phyloP scores from a whole-genome alignment of 2,797 vertebrate species.

The Bufotes viridis region DNA sequence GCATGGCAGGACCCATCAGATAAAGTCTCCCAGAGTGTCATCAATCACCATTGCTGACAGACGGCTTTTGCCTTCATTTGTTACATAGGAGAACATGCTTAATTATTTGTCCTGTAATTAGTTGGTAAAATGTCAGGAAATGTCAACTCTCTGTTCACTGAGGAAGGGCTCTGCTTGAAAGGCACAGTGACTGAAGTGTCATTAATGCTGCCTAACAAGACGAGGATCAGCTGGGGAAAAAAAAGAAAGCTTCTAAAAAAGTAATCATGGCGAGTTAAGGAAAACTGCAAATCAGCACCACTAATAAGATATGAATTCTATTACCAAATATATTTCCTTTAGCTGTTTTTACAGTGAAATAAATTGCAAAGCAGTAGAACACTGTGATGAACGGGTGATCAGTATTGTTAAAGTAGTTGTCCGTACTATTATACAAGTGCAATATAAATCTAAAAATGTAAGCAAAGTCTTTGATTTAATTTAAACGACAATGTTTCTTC shows the following conservation, averaged over 20 bases:
- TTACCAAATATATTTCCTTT: conserved; percentile 87
- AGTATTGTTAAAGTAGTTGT: neutral
- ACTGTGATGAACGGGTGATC: conserved; percentile 49
- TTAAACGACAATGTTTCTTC: neutral
- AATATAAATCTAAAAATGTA: neutral
- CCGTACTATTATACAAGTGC: neutral
- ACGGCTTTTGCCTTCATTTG: conserved; percentile 99
- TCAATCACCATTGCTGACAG: conserved; percentile 98
- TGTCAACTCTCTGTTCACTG: conserved; percentile 99
- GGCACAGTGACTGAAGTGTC: conserved; percentile 98
- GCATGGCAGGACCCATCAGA: conserved; percentile 99
- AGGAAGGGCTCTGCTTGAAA: conserved; percentile 98
- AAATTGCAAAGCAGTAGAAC: conserved; percentile 26
- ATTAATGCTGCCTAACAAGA: conserved; percentile 99
- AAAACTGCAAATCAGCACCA: conserved; percentile 86
- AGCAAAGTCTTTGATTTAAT: neutral
- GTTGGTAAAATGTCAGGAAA: conserved; percentile 99
- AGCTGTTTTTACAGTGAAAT: conserved; percentile 72
- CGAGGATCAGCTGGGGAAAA: conserved; percentile 91
- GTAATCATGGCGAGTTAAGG: conserved; percentile 93
- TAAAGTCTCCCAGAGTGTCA: conserved; percentile 99
- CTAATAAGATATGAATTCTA: conserved; percentile 91
- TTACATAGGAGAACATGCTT: conserved; percentile 99
- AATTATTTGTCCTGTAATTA: conserved; percentile 99
- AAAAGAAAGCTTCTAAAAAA: conserved; percentile 86